Evolutionary conservation across 2,888 invertebrate genomes (phyloP).

Genomic region (Invenusta paracnida): DNA sequence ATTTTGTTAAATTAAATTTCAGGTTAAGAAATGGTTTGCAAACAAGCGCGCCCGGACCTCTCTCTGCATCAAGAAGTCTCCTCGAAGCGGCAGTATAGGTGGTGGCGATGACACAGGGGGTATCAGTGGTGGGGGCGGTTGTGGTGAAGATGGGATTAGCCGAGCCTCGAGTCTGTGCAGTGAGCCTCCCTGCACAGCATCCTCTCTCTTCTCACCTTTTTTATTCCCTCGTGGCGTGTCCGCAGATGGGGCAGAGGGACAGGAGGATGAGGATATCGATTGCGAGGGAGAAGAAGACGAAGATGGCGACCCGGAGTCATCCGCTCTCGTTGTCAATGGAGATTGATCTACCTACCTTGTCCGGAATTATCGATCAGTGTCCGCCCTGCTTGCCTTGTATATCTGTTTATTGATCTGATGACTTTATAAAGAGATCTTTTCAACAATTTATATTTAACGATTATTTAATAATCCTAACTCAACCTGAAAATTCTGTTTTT

Average conservation of each 20-base stretch:
- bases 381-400: neutral
- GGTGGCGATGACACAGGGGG: neutral
- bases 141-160: neutral
- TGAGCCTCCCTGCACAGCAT: neutral
- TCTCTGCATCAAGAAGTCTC: slow-evolving; percentile 27
- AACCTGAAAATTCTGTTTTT: no score
- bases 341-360: no score
- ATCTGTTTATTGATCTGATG: no score
- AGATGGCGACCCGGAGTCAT: no score
- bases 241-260: neutral
- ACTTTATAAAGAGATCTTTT: no score
- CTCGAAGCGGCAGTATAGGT: neutral
- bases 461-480: no score
- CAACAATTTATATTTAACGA: no score
- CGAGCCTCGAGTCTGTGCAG: neutral
- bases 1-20: no score
- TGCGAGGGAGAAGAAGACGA: neutral
- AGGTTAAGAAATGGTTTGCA: slow-evolving; percentile 43
- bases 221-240: neutral
- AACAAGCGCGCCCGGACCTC: slow-evolving; percentile 41
- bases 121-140: neutral
- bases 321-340: no score
- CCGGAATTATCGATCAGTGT: no score
- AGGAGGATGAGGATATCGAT: neutral
- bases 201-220: neutral